Evolutionary conservation across 2,888 invertebrate species (phyloP).

Genomic region (Temnothorax rugatulus): DNA sequence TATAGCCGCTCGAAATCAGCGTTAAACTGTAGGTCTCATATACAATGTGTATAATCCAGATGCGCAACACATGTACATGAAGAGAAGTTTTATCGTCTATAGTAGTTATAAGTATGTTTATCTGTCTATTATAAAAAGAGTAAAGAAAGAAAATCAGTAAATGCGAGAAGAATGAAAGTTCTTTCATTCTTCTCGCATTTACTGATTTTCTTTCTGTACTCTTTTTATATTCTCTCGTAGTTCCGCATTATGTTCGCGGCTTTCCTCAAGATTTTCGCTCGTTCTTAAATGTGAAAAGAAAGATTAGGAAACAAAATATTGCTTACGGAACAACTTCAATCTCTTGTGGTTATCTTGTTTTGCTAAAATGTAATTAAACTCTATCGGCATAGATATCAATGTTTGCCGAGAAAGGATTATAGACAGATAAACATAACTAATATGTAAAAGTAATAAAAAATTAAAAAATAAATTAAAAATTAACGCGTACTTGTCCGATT

Average conservation of each 20-base stretch:
- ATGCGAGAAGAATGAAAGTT: no score
- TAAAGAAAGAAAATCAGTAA: no score
- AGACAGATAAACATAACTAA: background rate
- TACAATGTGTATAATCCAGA: no score
- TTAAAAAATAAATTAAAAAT: slow-evolving; percentile 7
- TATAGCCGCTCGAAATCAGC: no score
- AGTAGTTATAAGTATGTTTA: no score
- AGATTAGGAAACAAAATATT: background rate
- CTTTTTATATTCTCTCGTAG: slow-evolving; percentile 86
- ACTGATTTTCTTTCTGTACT: no score
- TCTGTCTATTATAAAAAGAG: no score
- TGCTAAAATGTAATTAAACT: slow-evolving; percentile 9
- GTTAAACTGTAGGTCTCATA: no score
- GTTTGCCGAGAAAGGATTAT: background rate
- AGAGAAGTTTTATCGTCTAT: no score
- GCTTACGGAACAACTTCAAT: background rate
- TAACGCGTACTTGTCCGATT: slow-evolving; percentile 75
- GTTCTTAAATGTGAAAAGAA: slow-evolving; percentile 13
- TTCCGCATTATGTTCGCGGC: slow-evolving; percentile 81
- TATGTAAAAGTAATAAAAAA: background rate
- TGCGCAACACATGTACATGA: no score
- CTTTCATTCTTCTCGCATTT: no score
- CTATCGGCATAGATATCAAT: background rate
- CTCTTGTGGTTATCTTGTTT: background rate
- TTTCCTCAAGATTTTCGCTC: slow-evolving; percentile 77